phyloP scores from a whole-genome alignment of 2,113 vertebrate species.

The Tichodroma muraria region DNA sequence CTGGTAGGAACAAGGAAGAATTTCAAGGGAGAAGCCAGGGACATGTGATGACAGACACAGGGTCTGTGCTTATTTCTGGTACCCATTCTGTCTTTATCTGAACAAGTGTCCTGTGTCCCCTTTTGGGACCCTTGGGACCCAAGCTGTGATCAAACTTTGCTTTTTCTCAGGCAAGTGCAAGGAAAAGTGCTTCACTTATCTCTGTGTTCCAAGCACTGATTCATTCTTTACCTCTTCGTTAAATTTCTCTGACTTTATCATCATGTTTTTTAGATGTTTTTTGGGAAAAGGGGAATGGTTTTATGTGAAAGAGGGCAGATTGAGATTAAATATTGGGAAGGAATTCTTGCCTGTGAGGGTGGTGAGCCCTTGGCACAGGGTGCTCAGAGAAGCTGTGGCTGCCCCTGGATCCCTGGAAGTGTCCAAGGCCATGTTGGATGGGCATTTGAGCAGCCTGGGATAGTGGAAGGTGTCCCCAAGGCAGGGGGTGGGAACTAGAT shows the following conservation, averaged over 20 bases:
- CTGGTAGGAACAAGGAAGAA: background rate
- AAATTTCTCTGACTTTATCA: background rate
- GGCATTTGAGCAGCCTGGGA: background rate
- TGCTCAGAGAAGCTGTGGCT: background rate
- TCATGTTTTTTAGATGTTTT: background rate
- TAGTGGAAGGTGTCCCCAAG: background rate
- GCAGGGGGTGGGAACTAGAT: too few relatives aligned
- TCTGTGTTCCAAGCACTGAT: background rate
- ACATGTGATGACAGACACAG: background rate
- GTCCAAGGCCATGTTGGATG: background rate
- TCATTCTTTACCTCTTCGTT: background rate
- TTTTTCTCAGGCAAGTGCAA: background rate
- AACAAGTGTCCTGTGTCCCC: background rate
- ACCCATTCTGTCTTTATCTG: background rate
- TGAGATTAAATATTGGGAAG: background rate
- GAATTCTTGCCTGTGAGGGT: background rate
- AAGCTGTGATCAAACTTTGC: background rate
- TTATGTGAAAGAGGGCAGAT: background rate
- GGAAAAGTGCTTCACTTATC: background rate
- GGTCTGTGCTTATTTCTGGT: background rate
- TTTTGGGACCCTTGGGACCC: background rate
- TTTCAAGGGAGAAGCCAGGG: background rate
- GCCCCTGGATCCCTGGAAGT: background rate
- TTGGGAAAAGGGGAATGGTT: background rate
- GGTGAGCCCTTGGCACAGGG: accelerated